Evolutionary conservation across 2,113 vertebrate species (phyloP).

Genomic region (Pongo abelii): DNA sequence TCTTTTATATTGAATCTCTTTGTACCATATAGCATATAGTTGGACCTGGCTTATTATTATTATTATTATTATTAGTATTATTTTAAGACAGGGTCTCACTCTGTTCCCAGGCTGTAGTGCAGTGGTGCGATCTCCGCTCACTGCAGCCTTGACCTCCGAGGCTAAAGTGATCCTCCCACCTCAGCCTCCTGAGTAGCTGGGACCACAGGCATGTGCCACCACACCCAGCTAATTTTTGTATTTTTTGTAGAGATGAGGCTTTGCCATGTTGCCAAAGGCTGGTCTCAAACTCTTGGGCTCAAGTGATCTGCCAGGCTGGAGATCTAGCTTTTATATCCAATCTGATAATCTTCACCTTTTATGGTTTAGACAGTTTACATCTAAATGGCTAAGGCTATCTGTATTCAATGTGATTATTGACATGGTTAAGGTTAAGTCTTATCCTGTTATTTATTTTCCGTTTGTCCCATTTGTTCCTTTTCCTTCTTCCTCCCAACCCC

Average conservation of each 20-base stretch:
- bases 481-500: not conserved
- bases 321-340: not conserved
- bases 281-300: too few species aligned
- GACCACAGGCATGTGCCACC: too few species aligned
- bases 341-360: not conserved
- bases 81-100: not conserved
- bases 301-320: too few species aligned
- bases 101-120: not conserved
- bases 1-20: not conserved
- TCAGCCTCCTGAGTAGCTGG: not conserved
- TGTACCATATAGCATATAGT: not conserved
- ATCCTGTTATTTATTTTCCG: not conserved
- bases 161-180: not conserved
- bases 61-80: too few species aligned
- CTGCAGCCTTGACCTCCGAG: not conserved
- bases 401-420: not conserved
- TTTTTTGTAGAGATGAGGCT: too few species aligned
- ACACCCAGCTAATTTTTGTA: too few species aligned
- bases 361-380: not conserved
- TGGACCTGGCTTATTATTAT: not conserved
- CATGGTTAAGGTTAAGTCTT: not conserved
- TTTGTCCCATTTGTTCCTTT: not conserved
- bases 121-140: not conserved
- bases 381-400: not conserved
- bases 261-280: too few species aligned